Base-by-base conservation (phyloP, 2,888 invertebrate genomes). In the Eupithecia dodoneata region DNA sequence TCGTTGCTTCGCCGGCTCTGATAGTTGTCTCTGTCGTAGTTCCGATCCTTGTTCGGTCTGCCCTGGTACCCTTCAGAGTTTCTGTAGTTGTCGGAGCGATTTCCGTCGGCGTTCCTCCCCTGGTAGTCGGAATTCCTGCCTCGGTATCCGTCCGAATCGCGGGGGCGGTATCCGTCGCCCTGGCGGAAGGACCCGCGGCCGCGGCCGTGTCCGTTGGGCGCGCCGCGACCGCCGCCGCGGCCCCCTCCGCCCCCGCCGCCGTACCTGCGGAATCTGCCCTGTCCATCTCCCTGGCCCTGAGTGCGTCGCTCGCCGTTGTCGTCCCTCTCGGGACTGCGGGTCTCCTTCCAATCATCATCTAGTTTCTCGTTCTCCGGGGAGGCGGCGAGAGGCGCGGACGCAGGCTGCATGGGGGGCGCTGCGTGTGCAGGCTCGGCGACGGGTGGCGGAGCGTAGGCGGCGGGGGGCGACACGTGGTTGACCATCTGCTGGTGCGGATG, bases 231-330 rank as follows among this genome's bases (percentile, higher is more conserved):
- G 63, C 89, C 87, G 59, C 94, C 92, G 74, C 94, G 92, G 18
- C 93, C 92, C 79, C 86, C 84, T 59, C 89, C 87, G 45, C 91
- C 90, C 65, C 91, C 90, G 67, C 93, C 90, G 1, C 91, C 90
- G 85, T 87, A 93, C n/a, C 93, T 88, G 47, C 92, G 85, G 87
- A 86, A 92, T 74, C 93, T 85, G 82, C 88, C 90, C 83, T 93
- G 93, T 2, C 92, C 93, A 84, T 94, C 94, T 47, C 94, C 94
- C 79, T 93, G 93, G 13, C 92, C 94, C 65, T 93, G 93, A 52
- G 91, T 87, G 82, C 89, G 89, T 71, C 93, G 88, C 49, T 93
- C 93, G 70, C 84, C 85, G 59, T 80, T 86, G 3, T 92, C 92
- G 0, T 94, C 93, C 12, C 87, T 87, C 74, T 93, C 94, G 71